phyloP scores from a whole-genome alignment of 2,113 vertebrate species.

The Gopherus flavomarginatus region DNA sequence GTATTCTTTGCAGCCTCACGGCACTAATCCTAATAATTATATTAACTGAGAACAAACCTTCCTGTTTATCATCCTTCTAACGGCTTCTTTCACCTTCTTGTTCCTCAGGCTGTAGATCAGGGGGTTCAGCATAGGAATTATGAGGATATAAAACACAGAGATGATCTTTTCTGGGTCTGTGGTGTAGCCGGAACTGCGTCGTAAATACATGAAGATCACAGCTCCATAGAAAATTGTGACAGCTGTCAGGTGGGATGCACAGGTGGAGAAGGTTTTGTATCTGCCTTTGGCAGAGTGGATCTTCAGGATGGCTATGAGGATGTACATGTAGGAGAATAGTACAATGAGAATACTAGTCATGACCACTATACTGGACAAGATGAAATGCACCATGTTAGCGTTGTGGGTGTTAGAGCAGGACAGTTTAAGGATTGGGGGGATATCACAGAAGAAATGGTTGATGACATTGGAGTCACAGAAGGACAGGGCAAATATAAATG shows the following conservation, averaged over 20 bases:
- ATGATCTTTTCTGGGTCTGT: conserved; percentile 31
- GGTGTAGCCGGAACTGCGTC: conserved; percentile 30
- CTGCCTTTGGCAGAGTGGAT: conserved; percentile 31
- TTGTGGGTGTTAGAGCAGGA: conserved; percentile 45
- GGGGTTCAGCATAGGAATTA: conserved; percentile 72
- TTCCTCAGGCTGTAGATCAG: conserved; percentile 70
- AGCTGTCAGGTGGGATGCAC: conserved; percentile 10
- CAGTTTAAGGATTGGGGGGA: conserved; percentile 51
- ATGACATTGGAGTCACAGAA: conserved; percentile 57
- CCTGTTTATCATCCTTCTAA: conserved; percentile 34
- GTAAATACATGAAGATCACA: conserved; percentile 35
- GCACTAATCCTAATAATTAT: background rate
- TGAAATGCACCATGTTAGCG: conserved; percentile 29
- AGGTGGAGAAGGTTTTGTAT: conserved; percentile 61
- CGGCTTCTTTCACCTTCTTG: conserved; percentile 62
- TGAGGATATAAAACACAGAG: conserved; percentile 56
- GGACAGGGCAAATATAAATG: conserved; percentile 46
- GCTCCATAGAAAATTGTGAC: conserved; percentile 51
- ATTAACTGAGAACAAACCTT: background rate
- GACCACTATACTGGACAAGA: conserved; percentile 9
- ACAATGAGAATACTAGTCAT: conserved; percentile 40
- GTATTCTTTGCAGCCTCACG: background rate
- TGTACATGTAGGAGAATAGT: conserved; percentile 52
- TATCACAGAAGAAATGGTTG: conserved; percentile 65
- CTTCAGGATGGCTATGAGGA: conserved; percentile 18